Percentiles rank a stretch among this genome's conserved stretches.
Conservation (phyloP, 2,113 vertebrate genomes). For the Apaloderma vittatum region DNA sequence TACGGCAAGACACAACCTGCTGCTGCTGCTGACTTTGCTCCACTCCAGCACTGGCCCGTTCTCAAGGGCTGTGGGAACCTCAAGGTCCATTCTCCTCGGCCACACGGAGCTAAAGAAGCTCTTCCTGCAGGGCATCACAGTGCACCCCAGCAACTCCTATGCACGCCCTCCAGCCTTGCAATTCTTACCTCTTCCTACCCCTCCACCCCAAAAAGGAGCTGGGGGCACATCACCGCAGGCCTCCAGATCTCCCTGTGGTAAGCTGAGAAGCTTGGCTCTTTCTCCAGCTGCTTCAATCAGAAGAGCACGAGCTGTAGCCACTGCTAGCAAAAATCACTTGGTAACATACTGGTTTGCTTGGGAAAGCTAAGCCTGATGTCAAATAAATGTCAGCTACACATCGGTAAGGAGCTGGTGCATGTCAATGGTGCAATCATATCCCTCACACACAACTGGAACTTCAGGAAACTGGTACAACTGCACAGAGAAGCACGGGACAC, state of each 20-base stretch:
- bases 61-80: fast-evolving
- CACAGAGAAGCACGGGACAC: neutral
- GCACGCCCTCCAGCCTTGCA: neutral
- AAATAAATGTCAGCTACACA: neutral
- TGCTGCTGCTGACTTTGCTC: fast-evolving
- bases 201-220: neutral
- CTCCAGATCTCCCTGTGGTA: neutral
- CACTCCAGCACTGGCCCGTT: fast-evolving
- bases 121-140: neutral
- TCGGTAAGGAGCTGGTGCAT: neutral
- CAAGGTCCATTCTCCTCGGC: neutral
- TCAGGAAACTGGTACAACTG: neutral
- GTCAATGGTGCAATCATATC: neutral
- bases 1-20: neutral
- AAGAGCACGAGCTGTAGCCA: neutral
- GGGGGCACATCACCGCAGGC: neutral
- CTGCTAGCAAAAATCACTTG: neutral
- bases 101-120: fast-evolving
- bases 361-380: neutral
- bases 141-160: neutral
- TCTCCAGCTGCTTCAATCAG: neutral
- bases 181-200: neutral
- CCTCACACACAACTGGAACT: neutral
- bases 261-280: neutral
- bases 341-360: neutral